These are phyloP conservation scores for Pteronura brasiliensis DNA, from an alignment of 2,113 vertebrate genomes.

Conservation along the genomic window DNA sequence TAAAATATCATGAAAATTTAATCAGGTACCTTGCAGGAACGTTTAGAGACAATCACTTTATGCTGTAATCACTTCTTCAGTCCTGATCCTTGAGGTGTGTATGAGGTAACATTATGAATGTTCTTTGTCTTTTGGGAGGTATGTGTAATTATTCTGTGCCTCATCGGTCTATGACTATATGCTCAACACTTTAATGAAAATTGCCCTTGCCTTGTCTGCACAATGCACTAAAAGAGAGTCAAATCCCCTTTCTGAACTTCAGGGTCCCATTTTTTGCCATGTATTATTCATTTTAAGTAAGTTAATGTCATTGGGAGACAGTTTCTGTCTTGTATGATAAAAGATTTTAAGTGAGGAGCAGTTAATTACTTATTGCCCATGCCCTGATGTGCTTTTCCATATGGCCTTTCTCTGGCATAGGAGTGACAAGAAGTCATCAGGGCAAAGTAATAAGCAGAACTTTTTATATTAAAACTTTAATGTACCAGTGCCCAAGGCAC, in stretches of 20 bases:
- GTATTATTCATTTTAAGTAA: conserved; percentile 70
- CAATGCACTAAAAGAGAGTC: conserved; percentile 43
- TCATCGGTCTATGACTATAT: neutral
- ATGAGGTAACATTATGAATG: conserved; percentile 33
- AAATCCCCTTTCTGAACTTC: conserved; percentile 59
- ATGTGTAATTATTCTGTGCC: neutral
- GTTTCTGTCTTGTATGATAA: conserved; percentile 25
- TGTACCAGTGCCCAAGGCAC: conserved; percentile 39
- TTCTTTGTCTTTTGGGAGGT: conserved; percentile 20
- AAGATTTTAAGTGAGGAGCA: conserved; percentile 62
- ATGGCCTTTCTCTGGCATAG: neutral
- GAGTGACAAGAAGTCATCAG: conserved; percentile 65
- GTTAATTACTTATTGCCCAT: conserved; percentile 62
- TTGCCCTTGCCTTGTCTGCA: conserved; percentile 12
- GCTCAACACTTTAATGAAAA: conserved; percentile 59
- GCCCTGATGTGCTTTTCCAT: conserved; percentile 9
- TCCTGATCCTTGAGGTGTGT: neutral
- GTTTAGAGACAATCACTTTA: conserved; percentile 8
- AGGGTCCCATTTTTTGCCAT: conserved; percentile 41
- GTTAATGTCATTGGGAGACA: conserved; percentile 50
- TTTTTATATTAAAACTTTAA: conserved; percentile 69
- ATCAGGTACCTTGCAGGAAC: neutral
- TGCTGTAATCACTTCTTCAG: conserved; percentile 34
- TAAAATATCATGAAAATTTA: conserved; percentile 41
- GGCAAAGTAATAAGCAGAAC: conserved; percentile 54